phyloP scores from a whole-genome alignment of 2,113 vertebrate species.

The Mesitornis unicolor region DNA sequence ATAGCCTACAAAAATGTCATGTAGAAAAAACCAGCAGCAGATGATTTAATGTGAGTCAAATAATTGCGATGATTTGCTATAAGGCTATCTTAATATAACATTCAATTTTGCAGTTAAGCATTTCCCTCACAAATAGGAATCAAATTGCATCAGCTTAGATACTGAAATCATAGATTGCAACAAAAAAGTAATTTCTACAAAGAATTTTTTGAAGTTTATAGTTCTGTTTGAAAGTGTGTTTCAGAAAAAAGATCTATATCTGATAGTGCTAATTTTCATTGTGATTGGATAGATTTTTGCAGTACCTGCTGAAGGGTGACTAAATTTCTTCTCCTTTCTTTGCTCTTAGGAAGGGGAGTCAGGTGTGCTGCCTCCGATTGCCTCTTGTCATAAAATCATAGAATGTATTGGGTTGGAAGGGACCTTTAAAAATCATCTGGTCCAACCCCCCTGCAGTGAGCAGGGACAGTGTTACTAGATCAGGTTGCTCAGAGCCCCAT shows the following conservation, averaged over 20 bases:
- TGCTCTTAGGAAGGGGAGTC: background rate
- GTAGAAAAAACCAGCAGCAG: background rate
- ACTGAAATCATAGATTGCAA: background rate
- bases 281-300: background rate
- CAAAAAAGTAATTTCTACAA: background rate
- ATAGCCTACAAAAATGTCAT: background rate
- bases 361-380: background rate
- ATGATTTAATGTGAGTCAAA: conserved; percentile 21
- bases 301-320: background rate
- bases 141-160: background rate
- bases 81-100: conserved; percentile 17
- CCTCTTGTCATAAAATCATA: no score
- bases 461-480: no score
- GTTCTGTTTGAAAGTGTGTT: background rate
- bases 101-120: conserved; percentile 9
- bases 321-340: background rate
- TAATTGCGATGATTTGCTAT: background rate
- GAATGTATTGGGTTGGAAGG: no score
- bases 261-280: background rate
- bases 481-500: no score
- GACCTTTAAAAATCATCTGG: no score
- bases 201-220: background rate
- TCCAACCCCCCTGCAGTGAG: no score
- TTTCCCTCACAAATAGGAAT: conserved; percentile 5
- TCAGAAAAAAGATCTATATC: background rate